Evolutionary conservation across 2,113 vertebrate species (phyloP).

Genomic region (Spheniscus mendiculus): DNA sequence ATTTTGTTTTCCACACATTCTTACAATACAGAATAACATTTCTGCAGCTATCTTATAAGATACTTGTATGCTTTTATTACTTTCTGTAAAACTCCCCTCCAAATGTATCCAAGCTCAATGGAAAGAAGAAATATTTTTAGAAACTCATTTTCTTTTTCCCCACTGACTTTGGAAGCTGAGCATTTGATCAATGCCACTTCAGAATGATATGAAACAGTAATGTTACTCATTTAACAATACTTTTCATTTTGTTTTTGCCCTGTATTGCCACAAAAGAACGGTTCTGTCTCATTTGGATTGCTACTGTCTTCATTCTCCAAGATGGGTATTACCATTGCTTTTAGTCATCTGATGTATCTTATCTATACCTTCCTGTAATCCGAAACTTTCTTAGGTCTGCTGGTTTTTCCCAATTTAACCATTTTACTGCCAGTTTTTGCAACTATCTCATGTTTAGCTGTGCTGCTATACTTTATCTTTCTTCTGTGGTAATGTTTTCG

Average conservation of each 20-base stretch:
- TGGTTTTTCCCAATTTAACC: background rate
- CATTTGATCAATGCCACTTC: background rate
- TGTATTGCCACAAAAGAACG: background rate
- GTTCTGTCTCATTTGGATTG: background rate
- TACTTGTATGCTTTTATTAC: background rate
- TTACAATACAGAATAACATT: background rate
- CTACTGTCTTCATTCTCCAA: background rate
- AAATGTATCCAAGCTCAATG: background rate
- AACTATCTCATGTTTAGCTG: background rate
- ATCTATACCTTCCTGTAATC: background rate
- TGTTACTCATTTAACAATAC: background rate
- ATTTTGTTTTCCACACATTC: background rate
- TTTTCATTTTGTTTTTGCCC: background rate
- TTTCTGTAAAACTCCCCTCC: background rate
- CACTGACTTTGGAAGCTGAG: background rate
- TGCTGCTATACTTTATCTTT: background rate
- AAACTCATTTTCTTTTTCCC: background rate
- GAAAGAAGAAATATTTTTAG: background rate
- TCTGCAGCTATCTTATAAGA: background rate
- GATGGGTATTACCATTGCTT: background rate
- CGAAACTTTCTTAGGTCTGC: background rate
- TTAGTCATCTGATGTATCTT: background rate
- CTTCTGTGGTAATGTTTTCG: background rate
- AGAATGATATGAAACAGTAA: background rate
- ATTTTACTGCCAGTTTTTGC: background rate